A percentile compares a stretch with the other conserved stretches of the same genome.
Evolutionary conservation across 2,888 invertebrate species (phyloP).

Genomic region (Troglohyphantes excavatus): DNA sequence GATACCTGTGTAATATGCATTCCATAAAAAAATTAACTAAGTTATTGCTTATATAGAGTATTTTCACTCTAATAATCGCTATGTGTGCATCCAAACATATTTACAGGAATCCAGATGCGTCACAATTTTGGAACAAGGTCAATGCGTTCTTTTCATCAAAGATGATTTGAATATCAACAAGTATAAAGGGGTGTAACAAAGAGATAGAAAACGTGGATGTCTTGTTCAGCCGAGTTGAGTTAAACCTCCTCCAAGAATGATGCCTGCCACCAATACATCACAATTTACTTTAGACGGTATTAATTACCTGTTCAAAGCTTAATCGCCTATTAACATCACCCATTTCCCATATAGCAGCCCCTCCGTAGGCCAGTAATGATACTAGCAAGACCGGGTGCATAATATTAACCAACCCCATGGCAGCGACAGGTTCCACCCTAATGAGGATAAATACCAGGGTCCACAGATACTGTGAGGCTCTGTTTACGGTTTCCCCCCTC

Average conservation of each 20-base stretch:
- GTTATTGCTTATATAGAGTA: too few relatives aligned
- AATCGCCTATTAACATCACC: conserved; percentile 57
- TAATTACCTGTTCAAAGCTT: conserved; percentile 34
- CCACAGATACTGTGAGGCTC: conserved; percentile 4
- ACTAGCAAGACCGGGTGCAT: conserved; percentile 31
- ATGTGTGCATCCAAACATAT: too few relatives aligned
- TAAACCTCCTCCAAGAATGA: neutral
- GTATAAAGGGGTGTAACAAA: too few relatives aligned
- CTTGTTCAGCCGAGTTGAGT: too few relatives aligned
- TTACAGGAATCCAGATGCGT: too few relatives aligned
- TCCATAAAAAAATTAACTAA: too few relatives aligned
- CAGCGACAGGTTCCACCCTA: conserved; percentile 49
- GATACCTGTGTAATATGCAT: too few relatives aligned
- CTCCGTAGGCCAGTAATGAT: conserved; percentile 31
- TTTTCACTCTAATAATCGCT: too few relatives aligned
- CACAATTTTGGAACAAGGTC: too few relatives aligned
- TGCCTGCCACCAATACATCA: neutral
- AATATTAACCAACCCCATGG: conserved; percentile 31
- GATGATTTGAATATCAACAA: too few relatives aligned
- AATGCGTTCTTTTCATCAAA: too few relatives aligned
- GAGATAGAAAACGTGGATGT: too few relatives aligned
- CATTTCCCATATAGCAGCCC: neutral
- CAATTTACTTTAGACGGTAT: conserved; percentile 24
- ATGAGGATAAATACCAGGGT: conserved; percentile 62
- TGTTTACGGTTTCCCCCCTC: conserved; percentile 52